Conservation (phyloP, 1,140 invertebrate species). For the Trinorchestia longiramus region DNA sequence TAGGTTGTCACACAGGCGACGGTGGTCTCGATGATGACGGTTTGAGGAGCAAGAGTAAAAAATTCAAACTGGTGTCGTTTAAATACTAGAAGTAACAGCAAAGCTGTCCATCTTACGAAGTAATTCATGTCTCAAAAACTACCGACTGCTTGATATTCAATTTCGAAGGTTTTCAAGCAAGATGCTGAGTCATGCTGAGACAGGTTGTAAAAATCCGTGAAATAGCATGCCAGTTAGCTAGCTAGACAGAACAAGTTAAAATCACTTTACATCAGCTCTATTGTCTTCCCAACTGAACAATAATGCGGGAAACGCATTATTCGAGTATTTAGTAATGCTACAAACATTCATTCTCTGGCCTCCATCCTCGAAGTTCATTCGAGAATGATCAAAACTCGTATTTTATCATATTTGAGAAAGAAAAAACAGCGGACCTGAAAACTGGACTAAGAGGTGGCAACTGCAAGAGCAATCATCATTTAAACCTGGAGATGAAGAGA, state of each 20-base stretch:
- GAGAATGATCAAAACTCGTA: background rate
- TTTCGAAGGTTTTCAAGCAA: background rate
- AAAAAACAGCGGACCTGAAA: too few species aligned
- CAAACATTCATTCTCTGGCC: background rate
- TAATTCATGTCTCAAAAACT: background rate
- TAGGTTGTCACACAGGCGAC: background rate
- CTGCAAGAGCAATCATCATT: too few species aligned
- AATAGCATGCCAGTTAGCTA: too few species aligned
- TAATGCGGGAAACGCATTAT: background rate
- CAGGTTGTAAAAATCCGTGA: too few species aligned
- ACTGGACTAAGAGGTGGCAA: too few species aligned
- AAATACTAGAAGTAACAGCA: background rate
- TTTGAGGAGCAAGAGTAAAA: background rate
- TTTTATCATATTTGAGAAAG: too few species aligned
- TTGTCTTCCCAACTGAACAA: background rate
- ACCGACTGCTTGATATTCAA: background rate
- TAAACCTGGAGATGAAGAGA: too few species aligned
- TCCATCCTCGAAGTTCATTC: background rate
- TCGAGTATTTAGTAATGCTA: background rate
- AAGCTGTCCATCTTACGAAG: background rate
- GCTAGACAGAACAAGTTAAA: too few species aligned
- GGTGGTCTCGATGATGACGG: background rate
- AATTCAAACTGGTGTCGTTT: background rate
- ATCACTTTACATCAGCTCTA: too few species aligned
- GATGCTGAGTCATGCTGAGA: background rate